Evolutionary conservation across 2,113 vertebrate species (phyloP), one percentile per base, ranked within the genome.

Genomic region (Regulus satrapa): DNA sequence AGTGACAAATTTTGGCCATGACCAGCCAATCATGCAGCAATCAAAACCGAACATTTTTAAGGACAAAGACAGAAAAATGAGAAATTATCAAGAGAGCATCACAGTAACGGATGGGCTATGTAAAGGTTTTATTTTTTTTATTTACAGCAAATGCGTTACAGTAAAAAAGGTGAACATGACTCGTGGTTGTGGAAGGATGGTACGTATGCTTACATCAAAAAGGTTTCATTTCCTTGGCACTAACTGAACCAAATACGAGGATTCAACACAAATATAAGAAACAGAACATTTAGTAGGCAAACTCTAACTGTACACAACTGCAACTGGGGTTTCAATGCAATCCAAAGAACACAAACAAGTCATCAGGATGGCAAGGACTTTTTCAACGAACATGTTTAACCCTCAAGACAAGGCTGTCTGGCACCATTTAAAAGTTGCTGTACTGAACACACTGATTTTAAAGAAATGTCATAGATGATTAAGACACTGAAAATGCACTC

Each of bases 111-210:
- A 81, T 34, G 36, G 69, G 51, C 36, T 49, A 34, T 5, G 55
- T 16, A 92, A 69, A 79, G 58, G 51, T 20, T 92, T 94, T 64
- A 85, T 64, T 61, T 74, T 61, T 74, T 91, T 88, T 95, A 97
- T 97, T 97, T 97, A 97, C 95, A 97, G 89, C 95, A 94, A 95
- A 96, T 93, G 95, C 90, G 91, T 94, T 92, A 96, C 88, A 96
- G 69, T 95, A 88, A 80, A 94, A 95, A 92, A 95, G 67, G 84
- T 78, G 92, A 91, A 61, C 72, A 51, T 36, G 75, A 80, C 56
- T 96, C 6, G 2, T 36, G 64, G 74, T 36, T 78, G 72, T 71
- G 58, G 75, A 81, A 64, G 83, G 92, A 87, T 49, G 41, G 74
- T 76, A 88, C 43, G 7, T 59, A 49, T 28, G 82, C 85, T 87